Base-by-base conservation (phyloP, 2,888 invertebrate genomes). In the Macropis europaea region DNA sequence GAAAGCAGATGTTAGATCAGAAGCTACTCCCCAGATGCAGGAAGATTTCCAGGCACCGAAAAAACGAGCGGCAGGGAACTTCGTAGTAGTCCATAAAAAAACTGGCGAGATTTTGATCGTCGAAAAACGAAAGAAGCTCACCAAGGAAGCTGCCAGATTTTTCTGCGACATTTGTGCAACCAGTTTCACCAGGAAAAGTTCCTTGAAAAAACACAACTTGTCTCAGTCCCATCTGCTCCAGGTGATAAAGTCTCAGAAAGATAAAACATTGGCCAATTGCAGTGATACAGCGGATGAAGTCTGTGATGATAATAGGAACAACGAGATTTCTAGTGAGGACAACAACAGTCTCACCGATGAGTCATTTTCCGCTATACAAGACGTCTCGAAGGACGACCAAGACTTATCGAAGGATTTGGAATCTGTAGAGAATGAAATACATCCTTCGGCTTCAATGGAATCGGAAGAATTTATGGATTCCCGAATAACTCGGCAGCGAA, bases 111-210 rank as follows among this genome's bases (percentile, higher is more conserved):
- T 90, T 40, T 53, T 89, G 13, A 89, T 90, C 2, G 87, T 90
- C 1, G 89, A 89, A 43, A 90, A 90, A 48, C 84, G 86, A 43
- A 90, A 89, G 54, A 90, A 90, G 48, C 64, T 90, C 7, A 90
- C 90, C 3, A 90, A 90, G 52, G 90, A 90, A 28, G 86, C 83
- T 0, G 87, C 89, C 0, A 87, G 81, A 34, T 89, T 90, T 56
- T 90, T 89, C 77, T 90, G 90, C 32, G 82, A 88, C 22, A 81
- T 89, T 11, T 90, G 90, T 50, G 71, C 88, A 0, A 89, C 89
- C 0, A 89, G 89, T 52, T 90, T 90, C 50, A 90, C 90, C 0
- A 82, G 90, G 2, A 89, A 88, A 34, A 89, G 89, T 34, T 89
- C 89, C 0, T 56, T 90, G 47, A 90, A 90, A 30, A 90, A 90